Conservation (phyloP, 1,140 invertebrate species). For the Wiebesia pumilae region DNA sequence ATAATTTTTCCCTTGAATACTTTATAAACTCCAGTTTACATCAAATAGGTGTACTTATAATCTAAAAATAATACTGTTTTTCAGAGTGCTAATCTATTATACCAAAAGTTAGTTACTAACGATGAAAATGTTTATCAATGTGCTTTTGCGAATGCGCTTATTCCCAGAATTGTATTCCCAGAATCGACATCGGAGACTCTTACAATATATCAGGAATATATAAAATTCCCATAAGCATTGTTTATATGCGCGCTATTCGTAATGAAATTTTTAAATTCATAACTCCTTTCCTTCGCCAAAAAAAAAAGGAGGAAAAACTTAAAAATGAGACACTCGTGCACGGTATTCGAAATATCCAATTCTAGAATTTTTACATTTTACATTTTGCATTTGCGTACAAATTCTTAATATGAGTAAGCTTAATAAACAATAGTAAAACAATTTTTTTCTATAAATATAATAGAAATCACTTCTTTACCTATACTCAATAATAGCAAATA, state of each 20-base stretch:
- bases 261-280: constrained; percentile 2
- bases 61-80: no score
- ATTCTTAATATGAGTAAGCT: background rate
- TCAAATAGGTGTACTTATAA: no score
- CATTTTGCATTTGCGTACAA: background rate
- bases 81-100: no score
- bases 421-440: background rate
- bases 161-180: background rate
- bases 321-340: background rate
- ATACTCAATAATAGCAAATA: no score
- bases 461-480: no score
- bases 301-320: background rate
- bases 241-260: background rate
- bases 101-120: no score
- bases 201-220: constrained; percentile 28
- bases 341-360: background rate
- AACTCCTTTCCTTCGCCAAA: background rate
- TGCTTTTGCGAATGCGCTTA: background rate
- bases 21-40: no score
- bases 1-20: no score
- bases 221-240: constrained; percentile 7
- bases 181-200: background rate
- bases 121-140: background rate
- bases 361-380: background rate
- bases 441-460: background rate